Conservation (phyloP, 2,888 invertebrate species). For the Caenorhabditis sinica region DNA sequence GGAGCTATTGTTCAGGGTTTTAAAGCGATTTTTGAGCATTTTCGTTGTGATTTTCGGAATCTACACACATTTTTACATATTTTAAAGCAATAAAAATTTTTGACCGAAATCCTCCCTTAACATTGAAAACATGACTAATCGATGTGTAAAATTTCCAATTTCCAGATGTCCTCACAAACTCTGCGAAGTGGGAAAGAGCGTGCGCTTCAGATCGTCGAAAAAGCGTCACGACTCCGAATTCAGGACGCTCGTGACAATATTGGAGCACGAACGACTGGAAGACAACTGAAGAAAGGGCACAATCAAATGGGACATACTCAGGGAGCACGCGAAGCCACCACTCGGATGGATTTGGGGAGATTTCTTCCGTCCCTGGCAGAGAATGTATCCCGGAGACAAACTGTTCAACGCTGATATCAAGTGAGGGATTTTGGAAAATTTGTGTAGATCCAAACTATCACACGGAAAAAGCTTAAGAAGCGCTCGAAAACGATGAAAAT, state of each 20-base stretch:
- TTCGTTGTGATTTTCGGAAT: too few relatives aligned
- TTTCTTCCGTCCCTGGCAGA: slow-evolving; percentile 82
- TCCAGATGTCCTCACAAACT: slow-evolving; percentile 65
- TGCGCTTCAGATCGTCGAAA: slow-evolving; percentile 77
- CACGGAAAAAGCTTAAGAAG: too few relatives aligned
- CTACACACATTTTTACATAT: too few relatives aligned
- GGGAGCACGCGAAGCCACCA: slow-evolving; percentile 82
- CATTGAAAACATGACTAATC: too few relatives aligned
- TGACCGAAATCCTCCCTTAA: too few relatives aligned
- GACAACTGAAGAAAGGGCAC: slow-evolving; percentile 72
- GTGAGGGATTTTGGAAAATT: too few relatives aligned
- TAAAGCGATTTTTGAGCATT: too few relatives aligned
- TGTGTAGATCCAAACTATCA: too few relatives aligned
- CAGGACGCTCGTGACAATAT: slow-evolving; percentile 81
- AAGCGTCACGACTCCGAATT: slow-evolving; percentile 77
- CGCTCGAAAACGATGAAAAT: too few relatives aligned
- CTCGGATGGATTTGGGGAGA: slow-evolving; percentile 84
- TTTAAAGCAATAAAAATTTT: too few relatives aligned
- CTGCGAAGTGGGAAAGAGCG: slow-evolving; percentile 75
- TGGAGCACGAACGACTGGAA: slow-evolving; percentile 79
- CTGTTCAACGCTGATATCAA: slow-evolving; percentile 82
- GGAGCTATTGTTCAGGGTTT: too few relatives aligned
- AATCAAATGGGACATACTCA: slow-evolving; percentile 79
- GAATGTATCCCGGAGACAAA: slow-evolving; percentile 81
- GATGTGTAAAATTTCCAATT: not conserved